Evolutionary conservation across 2,888 invertebrate species (phyloP).

Genomic region (Cataglyphis rosenhaueri): DNA sequence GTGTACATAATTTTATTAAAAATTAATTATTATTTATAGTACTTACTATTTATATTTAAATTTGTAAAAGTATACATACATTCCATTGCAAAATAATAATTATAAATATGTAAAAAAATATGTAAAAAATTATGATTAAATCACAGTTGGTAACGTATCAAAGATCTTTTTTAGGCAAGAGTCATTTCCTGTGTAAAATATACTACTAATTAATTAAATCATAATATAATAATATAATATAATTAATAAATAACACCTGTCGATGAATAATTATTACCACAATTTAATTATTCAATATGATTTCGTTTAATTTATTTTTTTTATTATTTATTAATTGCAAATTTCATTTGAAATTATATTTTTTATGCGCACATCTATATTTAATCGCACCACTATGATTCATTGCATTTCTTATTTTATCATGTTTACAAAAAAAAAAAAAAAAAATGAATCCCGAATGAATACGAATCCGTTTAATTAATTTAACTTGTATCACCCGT

Average conservation of each 20-base stretch:
- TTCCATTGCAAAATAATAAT: background rate
- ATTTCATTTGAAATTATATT: background rate
- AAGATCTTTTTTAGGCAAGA: background rate
- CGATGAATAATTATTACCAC: background rate
- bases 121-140: slow-evolving; percentile 6
- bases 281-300: background rate
- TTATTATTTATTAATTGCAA: background rate
- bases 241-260: background rate
- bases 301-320: background rate
- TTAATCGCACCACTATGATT: background rate
- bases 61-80: background rate
- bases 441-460: background rate
- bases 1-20: background rate
- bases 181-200: background rate
- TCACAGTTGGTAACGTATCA: background rate
- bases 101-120: slow-evolving; percentile 15
- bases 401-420: background rate
- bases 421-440: background rate
- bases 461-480: slow-evolving; percentile 8
- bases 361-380: background rate
- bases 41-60: background rate
- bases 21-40: slow-evolving; percentile 8
- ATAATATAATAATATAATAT: too few species aligned
- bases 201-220: background rate
- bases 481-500: slow-evolving; percentile 33